A percentile compares a stretch with the other conserved stretches of the same genome.
phyloP scores from a whole-genome alignment of 1,140 invertebrate genomes.

The Ephestia elutella region DNA sequence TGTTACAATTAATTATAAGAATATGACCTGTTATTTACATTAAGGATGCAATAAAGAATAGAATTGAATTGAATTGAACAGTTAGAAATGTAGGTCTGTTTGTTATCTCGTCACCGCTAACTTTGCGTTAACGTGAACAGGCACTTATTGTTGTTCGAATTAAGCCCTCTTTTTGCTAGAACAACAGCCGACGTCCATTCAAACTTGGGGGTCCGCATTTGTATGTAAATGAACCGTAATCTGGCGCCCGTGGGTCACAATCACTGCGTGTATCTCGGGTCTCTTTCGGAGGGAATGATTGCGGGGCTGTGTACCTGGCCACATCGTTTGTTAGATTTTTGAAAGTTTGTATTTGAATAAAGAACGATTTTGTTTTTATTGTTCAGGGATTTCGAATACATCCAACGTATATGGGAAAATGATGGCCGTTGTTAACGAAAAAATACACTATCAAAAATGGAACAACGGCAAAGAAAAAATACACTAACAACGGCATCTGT shows the following conservation, averaged over 20 bases:
- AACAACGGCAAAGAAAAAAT: no score
- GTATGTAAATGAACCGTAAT: slow-evolving; percentile 70
- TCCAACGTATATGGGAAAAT: no score
- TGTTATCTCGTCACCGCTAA: slow-evolving; percentile 3
- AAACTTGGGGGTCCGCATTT: slow-evolving; percentile 58
- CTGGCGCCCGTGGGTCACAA: slow-evolving; percentile 41
- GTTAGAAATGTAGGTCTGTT: not conserved
- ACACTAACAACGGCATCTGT: no score
- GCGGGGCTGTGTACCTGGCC: not conserved
- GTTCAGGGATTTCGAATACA: not conserved
- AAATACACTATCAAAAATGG: not conserved
- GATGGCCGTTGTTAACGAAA: no score
- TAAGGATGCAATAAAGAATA: no score
- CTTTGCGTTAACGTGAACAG: not conserved
- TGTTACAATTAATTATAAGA: no score
- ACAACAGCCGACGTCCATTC: slow-evolving; percentile 56
- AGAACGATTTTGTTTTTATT: not conserved
- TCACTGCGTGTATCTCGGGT: slow-evolving; percentile 34
- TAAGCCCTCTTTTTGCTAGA: slow-evolving; percentile 65
- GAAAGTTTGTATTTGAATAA: not conserved
- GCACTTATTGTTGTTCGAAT: slow-evolving; percentile 63
- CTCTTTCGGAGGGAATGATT: not conserved
- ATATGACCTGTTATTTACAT: no score
- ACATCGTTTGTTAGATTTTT: not conserved
- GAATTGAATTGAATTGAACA: no score